phyloP scores from a whole-genome alignment of 2,888 invertebrate genomes.

The Lagria hirta region DNA sequence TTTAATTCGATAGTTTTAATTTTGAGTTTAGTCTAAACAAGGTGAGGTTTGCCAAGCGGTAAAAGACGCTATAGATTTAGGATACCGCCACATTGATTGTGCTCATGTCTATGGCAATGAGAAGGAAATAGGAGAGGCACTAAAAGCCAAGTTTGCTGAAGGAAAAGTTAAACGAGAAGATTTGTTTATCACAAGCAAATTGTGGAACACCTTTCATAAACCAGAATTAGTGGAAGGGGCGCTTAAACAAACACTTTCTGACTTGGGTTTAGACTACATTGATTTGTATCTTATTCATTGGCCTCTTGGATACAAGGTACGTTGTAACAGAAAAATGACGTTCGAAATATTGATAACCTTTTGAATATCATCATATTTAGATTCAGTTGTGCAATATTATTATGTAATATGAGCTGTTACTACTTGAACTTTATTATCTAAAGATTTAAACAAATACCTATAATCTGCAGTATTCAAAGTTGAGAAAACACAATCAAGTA shows the following conservation, averaged over 20 bases:
- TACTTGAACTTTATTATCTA: too few species aligned
- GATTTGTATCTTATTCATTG: slow-evolving; percentile 90
- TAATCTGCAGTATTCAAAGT: too few species aligned
- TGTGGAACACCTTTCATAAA: slow-evolving; percentile 78
- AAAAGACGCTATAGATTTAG: slow-evolving; percentile 69
- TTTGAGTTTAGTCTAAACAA: slow-evolving; percentile 58
- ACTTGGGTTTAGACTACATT: slow-evolving; percentile 73
- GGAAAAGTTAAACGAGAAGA: slow-evolving; percentile 68
- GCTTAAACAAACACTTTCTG: slow-evolving; percentile 65
- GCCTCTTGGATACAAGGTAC: slow-evolving; percentile 82
- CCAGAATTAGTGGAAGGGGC: slow-evolving; percentile 73
- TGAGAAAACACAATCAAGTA: too few species aligned
- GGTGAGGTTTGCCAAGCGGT: slow-evolving; percentile 65
- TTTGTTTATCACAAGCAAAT: slow-evolving; percentile 67
- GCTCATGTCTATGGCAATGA: slow-evolving; percentile 69
- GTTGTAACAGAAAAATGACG: too few species aligned
- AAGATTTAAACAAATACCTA: too few species aligned
- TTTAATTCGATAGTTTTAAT: slow-evolving; percentile 7
- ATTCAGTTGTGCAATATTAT: too few species aligned
- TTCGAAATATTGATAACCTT: neutral
- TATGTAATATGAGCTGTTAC: too few species aligned
- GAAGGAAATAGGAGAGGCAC: slow-evolving; percentile 65
- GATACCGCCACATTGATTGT: slow-evolving; percentile 75
- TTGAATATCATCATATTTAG: too few species aligned
- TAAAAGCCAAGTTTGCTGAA: slow-evolving; percentile 62